phyloP scores from a whole-genome alignment of 2,888 invertebrate genomes.

The Drosophila leonis region DNA sequence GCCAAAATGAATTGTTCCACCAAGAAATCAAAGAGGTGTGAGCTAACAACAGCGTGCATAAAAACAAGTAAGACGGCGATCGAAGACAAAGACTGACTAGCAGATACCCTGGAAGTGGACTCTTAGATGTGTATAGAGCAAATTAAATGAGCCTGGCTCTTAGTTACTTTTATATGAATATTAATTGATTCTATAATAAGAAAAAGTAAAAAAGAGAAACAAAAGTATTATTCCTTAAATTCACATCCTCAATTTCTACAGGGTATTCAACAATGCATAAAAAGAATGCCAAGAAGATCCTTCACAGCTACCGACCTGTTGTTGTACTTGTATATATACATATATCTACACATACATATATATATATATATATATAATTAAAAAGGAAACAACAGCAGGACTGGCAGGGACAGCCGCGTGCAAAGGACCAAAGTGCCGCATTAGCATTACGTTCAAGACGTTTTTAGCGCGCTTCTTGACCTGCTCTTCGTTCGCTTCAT shows the following conservation, averaged over 20 bases:
- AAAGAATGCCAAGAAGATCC: conserved; percentile 24
- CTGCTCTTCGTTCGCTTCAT: not conserved
- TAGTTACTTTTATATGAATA: not conserved
- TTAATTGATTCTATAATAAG: not conserved
- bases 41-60: conserved; percentile 23
- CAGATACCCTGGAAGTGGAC: not conserved
- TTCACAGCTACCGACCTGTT: conserved; percentile 48
- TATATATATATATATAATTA: conserved; percentile 60
- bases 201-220: no score
- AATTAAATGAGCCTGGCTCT: not conserved
- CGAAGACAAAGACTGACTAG: not conserved
- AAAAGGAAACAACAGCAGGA: conserved; percentile 50
- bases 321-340: conserved; percentile 29
- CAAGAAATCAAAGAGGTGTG: conserved; percentile 52
- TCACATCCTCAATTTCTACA: not conserved
- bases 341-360: not conserved
- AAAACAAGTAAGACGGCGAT: conserved; percentile 4
- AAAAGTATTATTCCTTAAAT: not conserved
- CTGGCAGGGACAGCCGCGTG: conserved; percentile 22
- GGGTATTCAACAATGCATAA: conserved; percentile 9
- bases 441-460: conserved; percentile 43
- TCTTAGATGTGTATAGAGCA: not conserved
- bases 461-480: conserved; percentile 36
- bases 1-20: conserved; percentile 31
- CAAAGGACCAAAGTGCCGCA: conserved; percentile 30